A percentile compares a stretch with the other conserved stretches of the same genome.
Evolutionary conservation across 2,888 invertebrate genomes (phyloP).

Genomic region (Apamea epomidion): DNA sequence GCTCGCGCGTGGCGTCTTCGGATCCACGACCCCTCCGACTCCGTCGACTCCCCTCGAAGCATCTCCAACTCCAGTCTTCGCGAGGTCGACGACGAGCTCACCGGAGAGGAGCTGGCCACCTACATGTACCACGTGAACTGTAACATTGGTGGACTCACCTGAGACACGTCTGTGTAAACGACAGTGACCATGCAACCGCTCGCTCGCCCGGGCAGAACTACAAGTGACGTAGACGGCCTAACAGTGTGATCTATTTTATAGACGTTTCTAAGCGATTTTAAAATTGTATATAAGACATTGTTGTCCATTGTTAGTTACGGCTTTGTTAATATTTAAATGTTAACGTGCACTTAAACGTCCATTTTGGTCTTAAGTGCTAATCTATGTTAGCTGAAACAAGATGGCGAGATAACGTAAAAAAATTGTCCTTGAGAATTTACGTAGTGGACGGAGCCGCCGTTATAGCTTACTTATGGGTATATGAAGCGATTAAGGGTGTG

Average conservation of each 20-base stretch:
- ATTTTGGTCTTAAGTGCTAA: slow-evolving; percentile 58
- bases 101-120: slow-evolving; percentile 92
- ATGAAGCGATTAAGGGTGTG: slow-evolving; percentile 32
- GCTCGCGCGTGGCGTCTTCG: slow-evolving; percentile 78
- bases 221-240: slow-evolving; percentile 62
- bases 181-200: slow-evolving; percentile 54
- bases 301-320: slow-evolving; percentile 63
- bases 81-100: slow-evolving; percentile 93
- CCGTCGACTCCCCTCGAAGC: slow-evolving; percentile 88
- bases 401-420: slow-evolving; percentile 35
- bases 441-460: slow-evolving; percentile 28
- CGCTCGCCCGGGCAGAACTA: slow-evolving; percentile 47
- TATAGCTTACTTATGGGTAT: slow-evolving; percentile 32
- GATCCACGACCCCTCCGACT: slow-evolving; percentile 80
- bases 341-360: slow-evolving; percentile 52
- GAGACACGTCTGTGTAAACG: slow-evolving; percentile 82
- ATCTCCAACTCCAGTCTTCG: slow-evolving; percentile 95
- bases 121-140: slow-evolving; percentile 93
- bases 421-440: slow-evolving; percentile 49
- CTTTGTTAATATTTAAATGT: slow-evolving; percentile 61
- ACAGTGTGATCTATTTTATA: slow-evolving; percentile 60
- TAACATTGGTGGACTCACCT: slow-evolving; percentile 84
- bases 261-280: slow-evolving; percentile 57
- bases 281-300: slow-evolving; percentile 54
- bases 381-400: slow-evolving; percentile 53